Evolutionary conservation across 2,888 invertebrate species (phyloP).

Genomic region (Limenitis camilla): DNA sequence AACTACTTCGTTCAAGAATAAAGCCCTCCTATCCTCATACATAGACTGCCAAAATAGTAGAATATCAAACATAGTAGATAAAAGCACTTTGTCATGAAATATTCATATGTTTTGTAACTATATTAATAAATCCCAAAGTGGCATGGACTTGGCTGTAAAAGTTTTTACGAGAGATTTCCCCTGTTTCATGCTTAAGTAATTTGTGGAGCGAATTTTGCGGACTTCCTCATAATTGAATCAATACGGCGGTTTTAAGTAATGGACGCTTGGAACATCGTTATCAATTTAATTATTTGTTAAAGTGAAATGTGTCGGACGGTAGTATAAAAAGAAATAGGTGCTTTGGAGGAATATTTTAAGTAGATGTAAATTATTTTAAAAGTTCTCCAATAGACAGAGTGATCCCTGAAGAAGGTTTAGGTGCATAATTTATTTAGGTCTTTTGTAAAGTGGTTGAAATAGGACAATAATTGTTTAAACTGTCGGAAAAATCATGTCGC

Average conservation of each 20-base stretch:
- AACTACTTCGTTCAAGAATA: no score
- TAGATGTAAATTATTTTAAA: no score
- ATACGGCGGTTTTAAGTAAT: slow-evolving; percentile 3
- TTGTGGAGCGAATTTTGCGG: slow-evolving; percentile 9
- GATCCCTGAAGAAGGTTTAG: no score
- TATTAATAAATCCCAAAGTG: slow-evolving; percentile 7
- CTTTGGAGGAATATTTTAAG: no score
- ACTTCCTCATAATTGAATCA: slow-evolving; percentile 4
- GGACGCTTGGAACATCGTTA: slow-evolving; percentile 1
- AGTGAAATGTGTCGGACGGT: neutral
- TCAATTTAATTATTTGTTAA: neutral
- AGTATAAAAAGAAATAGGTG: no score
- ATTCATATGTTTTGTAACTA: slow-evolving; percentile 6
- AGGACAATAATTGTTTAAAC: no score
- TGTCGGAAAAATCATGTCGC: no score
- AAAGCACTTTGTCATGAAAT: neutral
- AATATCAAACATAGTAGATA: neutral
- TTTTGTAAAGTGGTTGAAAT: no score
- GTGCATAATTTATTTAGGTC: no score
- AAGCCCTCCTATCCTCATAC: no score
- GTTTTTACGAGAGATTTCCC: slow-evolving; percentile 17
- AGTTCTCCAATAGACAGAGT: no score
- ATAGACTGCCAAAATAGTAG: no score
- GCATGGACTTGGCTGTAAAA: slow-evolving; percentile 4
- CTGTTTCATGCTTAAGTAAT: slow-evolving; percentile 13